Evolutionary conservation across 1,140 invertebrate species (phyloP).

Genomic region (Drosophila kurseongensis): DNA sequence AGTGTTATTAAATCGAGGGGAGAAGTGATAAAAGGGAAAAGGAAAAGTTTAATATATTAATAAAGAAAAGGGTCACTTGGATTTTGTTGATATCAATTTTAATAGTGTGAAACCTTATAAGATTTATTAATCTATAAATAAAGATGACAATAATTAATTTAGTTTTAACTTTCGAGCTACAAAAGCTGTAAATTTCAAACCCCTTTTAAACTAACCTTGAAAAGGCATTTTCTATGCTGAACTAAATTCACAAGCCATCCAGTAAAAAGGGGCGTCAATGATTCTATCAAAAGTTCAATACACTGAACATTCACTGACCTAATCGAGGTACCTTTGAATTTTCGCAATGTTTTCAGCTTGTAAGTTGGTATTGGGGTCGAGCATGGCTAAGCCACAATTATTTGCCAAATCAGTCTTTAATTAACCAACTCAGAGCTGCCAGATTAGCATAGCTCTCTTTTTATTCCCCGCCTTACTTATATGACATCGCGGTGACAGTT

Average conservation of each 20-base stretch:
- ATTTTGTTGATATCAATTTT: neutral
- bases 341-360: slow-evolving; percentile 6
- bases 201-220: slow-evolving; percentile 25
- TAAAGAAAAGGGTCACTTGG: neutral
- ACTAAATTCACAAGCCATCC: slow-evolving; percentile 25
- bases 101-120: no score
- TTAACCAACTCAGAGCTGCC: slow-evolving; percentile 65
- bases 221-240: slow-evolving; percentile 2
- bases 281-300: slow-evolving; percentile 19
- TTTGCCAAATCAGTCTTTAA: slow-evolving; percentile 75
- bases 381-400: slow-evolving; percentile 60
- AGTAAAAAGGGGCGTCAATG: slow-evolving; percentile 64
- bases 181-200: neutral
- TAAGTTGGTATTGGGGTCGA: slow-evolving; percentile 53
- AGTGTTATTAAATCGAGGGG: slow-evolving; percentile 4
- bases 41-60: slow-evolving; percentile 3
- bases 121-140: no score
- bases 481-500: slow-evolving; percentile 37
- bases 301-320: slow-evolving; percentile 29
- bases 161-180: neutral
- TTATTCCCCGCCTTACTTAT: slow-evolving; percentile 2
- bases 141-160: neutral
- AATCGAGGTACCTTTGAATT: slow-evolving; percentile 37
- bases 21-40: slow-evolving; percentile 11
- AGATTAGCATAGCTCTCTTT: slow-evolving; percentile 60